Conservation (phyloP, 2,797 vertebrate species). For the Sebastes cheni region DNA sequence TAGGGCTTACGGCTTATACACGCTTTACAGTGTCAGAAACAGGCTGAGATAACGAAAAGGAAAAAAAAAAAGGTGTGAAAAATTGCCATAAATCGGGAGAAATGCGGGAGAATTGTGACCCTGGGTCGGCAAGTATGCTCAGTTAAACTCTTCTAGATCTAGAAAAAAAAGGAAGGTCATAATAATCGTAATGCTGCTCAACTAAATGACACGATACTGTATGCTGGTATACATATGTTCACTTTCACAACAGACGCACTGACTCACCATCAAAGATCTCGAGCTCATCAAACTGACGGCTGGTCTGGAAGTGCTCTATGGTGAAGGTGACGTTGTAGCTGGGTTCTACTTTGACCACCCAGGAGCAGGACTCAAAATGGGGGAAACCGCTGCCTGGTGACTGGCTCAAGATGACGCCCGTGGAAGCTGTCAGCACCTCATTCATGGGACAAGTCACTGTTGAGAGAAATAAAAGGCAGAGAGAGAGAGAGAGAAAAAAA, state of each 20-base stretch:
- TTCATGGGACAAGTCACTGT: slow-evolving; percentile 95
- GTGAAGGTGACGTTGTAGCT: slow-evolving; percentile 94
- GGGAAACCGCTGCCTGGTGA: slow-evolving; percentile 91
- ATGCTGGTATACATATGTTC: neutral
- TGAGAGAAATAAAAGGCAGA: slow-evolving; percentile 18
- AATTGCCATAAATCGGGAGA: no score
- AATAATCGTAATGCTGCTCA: neutral
- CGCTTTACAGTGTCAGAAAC: no score
- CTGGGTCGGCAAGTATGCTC: neutral
- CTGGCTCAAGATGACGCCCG: slow-evolving; percentile 95
- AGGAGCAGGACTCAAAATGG: slow-evolving; percentile 97
- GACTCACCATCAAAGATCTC: slow-evolving; percentile 95
- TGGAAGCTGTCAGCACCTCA: slow-evolving; percentile 92
- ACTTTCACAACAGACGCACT: neutral
- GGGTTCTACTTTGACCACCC: slow-evolving; percentile 93
- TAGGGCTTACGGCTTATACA: no score
- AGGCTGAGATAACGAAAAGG: no score
- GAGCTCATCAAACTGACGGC: slow-evolving; percentile 95
- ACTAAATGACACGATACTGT: neutral
- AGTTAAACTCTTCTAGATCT: neutral
- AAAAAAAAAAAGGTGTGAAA: no score
- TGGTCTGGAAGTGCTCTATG: slow-evolving; percentile 96
- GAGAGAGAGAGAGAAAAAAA: neutral
- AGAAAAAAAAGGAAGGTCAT: neutral
- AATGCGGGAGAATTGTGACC: no score